Conservation (phyloP, 2,888 invertebrate species). For the Oligia fasciuncula region DNA sequence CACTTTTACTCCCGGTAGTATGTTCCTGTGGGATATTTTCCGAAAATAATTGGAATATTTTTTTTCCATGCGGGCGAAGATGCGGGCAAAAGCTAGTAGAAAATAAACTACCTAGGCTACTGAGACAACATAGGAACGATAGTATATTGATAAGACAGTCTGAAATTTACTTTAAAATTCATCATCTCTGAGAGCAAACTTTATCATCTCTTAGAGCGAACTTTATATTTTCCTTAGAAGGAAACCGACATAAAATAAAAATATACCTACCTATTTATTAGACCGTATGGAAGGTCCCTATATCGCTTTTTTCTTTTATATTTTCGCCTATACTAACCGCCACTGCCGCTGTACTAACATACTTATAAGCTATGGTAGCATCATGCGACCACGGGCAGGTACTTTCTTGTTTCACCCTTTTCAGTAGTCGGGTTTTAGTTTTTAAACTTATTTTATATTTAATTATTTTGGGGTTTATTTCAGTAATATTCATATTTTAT, state of each 20-base stretch:
- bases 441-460: too few species aligned
- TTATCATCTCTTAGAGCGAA: not conserved
- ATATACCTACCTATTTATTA: slow-evolving; percentile 5
- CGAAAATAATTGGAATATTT: too few species aligned
- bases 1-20: too few species aligned
- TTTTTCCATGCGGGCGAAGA: too few species aligned
- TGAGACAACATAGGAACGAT: slow-evolving; percentile 10
- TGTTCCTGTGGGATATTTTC: too few species aligned
- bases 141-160: slow-evolving; percentile 8
- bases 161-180: slow-evolving; percentile 25
- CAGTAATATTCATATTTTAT: too few species aligned
- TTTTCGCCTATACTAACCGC: slow-evolving; percentile 2
- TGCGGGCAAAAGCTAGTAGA: not conserved
- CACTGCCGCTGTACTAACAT: too few species aligned
- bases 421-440: too few species aligned
- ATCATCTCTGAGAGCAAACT: not conserved
- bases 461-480: too few species aligned
- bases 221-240: slow-evolving; percentile 20
- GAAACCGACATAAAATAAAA: slow-evolving; percentile 5
- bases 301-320: slow-evolving; percentile 17
- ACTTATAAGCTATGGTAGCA: too few species aligned
- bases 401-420: too few species aligned
- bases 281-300: not conserved
- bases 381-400: too few species aligned
- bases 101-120: not conserved